Evolutionary conservation across 2,113 vertebrate species (phyloP), one percentile per base, ranked within the genome.

Genomic region (Panthera uncia): DNA sequence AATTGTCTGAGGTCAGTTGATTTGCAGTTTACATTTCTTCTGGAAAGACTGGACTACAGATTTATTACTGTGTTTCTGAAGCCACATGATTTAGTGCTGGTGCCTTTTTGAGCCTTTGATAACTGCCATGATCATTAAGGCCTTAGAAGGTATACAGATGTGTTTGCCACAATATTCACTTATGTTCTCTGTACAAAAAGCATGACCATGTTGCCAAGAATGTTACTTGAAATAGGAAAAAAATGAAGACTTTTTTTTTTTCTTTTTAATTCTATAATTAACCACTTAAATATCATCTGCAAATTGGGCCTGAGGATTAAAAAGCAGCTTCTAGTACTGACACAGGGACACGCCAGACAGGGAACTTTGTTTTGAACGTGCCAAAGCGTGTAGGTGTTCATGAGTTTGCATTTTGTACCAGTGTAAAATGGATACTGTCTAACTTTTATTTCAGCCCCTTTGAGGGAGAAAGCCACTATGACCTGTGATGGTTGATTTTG

Each of bases 61-160:
- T 97, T 96, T 95, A 91, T 48, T 89, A 86, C 63, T 96, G 80
- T 89, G 76, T 91, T 87, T 88, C 90, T 96, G 95, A 98, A 83
- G 81, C 66, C 66, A 1, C 21, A 14, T 57, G 95, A 97, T 86
- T 96, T 83, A 95, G 61, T 96, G 63, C 27, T 33, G 50, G 88
- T 41, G 74, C 5, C 91, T 98, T 84, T 79, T 27, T 83, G 96
- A 92, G 94, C 33, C 83, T 93, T 85, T 29, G 86, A 74, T 92
- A 95, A 68, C 87, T 94, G 89, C 91, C 89, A 18, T 61, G 74
- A 38, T 82, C 74, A 92, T 65, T 29, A 68, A 92, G 73, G n/a
- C 45, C 55, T 50, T n/a, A 23, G 50, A 89, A 89, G 15, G 25
- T 38, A 31, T 29, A 27, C 78, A 76, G 10, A 92, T 63, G n/a